Conservation (phyloP, 2,797 vertebrate genomes). For the Benthosema pterotum region DNA sequence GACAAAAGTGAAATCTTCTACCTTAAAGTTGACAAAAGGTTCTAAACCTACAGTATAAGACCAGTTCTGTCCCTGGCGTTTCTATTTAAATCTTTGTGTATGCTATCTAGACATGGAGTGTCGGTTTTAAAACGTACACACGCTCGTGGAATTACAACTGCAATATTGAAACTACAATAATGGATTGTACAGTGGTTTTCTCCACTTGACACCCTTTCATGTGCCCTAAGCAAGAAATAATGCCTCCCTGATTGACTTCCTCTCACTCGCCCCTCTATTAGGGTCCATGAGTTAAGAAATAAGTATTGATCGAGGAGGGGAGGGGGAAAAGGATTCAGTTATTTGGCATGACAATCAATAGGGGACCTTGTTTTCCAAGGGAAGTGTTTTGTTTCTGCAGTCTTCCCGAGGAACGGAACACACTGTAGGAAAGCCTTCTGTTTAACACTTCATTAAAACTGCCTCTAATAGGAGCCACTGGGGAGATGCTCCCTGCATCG, state of each 20-base stretch:
- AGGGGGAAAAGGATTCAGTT: constrained; percentile 70
- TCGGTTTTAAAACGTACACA: constrained; percentile 5
- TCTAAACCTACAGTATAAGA: too few species aligned
- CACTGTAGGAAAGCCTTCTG: constrained; percentile 83
- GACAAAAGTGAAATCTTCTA: too few species aligned
- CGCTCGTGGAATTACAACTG: constrained; percentile 28
- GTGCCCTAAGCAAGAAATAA: constrained; percentile 50
- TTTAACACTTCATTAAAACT: constrained; percentile 94
- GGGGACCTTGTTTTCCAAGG: constrained; percentile 69
- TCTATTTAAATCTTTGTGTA: too few species aligned
- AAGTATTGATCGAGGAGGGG: constrained; percentile 65
- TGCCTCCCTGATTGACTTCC: constrained; percentile 69
- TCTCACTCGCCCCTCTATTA: constrained; percentile 66
- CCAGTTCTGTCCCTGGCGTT: too few species aligned
- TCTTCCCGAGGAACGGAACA: constrained; percentile 76
- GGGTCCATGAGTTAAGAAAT: constrained; percentile 75
- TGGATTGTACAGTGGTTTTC: constrained; percentile 26
- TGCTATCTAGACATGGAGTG: neutral
- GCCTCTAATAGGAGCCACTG: constrained; percentile 88
- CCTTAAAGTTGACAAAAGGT: too few species aligned
- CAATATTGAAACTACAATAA: constrained; percentile 29
- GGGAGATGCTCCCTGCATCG: constrained; percentile 84
- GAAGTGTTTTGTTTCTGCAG: constrained; percentile 72
- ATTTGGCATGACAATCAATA: constrained; percentile 81
- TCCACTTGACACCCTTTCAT: constrained; percentile 42